Conservation (phyloP, 2,113 vertebrate genomes). For the Siphamia tubifer region DNA sequence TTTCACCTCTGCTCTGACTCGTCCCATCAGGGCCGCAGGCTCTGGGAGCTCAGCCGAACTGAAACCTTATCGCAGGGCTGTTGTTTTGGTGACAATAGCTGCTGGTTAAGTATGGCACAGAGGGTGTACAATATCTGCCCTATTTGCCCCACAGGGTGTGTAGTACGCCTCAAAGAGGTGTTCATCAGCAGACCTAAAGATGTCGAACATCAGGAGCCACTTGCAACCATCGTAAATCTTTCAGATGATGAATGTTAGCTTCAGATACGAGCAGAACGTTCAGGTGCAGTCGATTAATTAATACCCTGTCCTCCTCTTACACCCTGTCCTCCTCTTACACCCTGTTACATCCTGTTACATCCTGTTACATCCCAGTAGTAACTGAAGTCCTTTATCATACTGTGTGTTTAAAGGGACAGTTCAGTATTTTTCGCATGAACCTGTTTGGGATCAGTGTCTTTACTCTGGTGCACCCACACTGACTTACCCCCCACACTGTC, state of each 20-base stretch:
- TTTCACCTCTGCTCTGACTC: conserved; percentile 73
- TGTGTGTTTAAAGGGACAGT: no score
- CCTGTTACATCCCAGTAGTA: no score
- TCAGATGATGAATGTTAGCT: neutral
- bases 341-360: no score
- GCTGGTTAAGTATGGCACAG: conserved; percentile 50
- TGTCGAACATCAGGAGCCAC: conserved; percentile 40
- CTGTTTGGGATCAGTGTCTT: no score
- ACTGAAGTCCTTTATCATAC: no score
- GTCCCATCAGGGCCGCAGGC: conserved; percentile 56
- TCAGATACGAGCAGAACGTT: neutral
- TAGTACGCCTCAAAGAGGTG: conserved; percentile 20
- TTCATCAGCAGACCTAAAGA: conserved; percentile 20
- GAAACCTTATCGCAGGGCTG: conserved; percentile 66
- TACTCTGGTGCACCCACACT: no score
- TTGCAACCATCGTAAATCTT: conserved; percentile 16
- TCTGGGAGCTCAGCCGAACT: conserved; percentile 30
- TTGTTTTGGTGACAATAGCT: conserved; percentile 75
- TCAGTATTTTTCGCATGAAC: no score
- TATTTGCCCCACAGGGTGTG: conserved; percentile 42
- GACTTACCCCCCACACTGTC: no score
- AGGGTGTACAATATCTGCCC: conserved; percentile 49
- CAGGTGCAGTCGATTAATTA: neutral
- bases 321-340: no score
- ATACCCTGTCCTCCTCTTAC: no score